Evolutionary conservation across 2,888 invertebrate species (phyloP).

Genomic region (Micoletzkya japonica): DNA sequence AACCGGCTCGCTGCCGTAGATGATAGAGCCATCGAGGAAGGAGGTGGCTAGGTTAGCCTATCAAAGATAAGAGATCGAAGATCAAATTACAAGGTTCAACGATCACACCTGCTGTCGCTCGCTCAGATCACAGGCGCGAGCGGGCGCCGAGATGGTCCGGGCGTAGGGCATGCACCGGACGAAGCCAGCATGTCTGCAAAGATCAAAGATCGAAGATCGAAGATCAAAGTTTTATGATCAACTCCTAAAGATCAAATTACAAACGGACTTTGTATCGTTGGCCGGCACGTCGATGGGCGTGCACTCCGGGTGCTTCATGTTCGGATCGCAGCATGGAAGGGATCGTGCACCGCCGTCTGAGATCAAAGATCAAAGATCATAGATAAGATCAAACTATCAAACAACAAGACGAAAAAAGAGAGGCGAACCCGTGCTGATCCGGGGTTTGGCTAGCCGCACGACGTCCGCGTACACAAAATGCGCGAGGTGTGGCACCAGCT

Average conservation of each 20-base stretch:
- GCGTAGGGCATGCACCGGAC: constrained; percentile 42
- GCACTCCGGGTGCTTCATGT: constrained; percentile 77
- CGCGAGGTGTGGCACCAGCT: constrained; percentile 67
- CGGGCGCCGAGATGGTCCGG: constrained; percentile 42
- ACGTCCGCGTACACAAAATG: constrained; percentile 40
- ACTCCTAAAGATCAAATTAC: no score
- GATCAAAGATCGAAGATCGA: constrained; percentile 5
- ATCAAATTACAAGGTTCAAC: constrained; percentile 26
- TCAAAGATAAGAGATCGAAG: constrained; percentile 63
- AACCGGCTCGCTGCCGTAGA: constrained; percentile 86
- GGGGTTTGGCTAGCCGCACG: constrained; percentile 68
- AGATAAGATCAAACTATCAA: not conserved
- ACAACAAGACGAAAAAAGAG: not conserved
- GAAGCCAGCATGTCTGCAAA: constrained; percentile 30
- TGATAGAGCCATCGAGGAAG: constrained; percentile 75
- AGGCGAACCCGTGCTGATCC: constrained; percentile 10
- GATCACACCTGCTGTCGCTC: constrained; percentile 86
- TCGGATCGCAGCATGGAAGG: constrained; percentile 80
- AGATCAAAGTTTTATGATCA: not conserved
- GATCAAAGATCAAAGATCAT: not conserved
- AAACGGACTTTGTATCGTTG: constrained; percentile 70
- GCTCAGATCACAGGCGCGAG: constrained; percentile 38
- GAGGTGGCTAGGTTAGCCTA: constrained; percentile 91
- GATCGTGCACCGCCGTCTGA: constrained; percentile 71
- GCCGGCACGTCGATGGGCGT: constrained; percentile 77